Percentiles rank a stretch among this genome's conserved stretches.
Conservation (phyloP, 2,888 invertebrate species). For the Drosophila parthenogenetica region DNA sequence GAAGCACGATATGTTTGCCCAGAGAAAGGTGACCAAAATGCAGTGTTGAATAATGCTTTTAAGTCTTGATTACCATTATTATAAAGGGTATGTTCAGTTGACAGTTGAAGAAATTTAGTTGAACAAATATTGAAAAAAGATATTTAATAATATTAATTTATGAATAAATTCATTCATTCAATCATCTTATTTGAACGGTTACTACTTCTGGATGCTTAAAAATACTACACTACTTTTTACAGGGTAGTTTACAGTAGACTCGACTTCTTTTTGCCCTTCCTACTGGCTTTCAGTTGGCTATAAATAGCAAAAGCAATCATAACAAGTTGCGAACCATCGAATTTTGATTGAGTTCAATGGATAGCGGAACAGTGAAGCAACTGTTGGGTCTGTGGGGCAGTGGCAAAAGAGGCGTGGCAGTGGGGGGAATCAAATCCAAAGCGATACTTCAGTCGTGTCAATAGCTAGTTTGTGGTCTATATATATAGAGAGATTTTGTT, state of each 20-base stretch:
- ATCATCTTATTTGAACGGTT: too few species aligned
- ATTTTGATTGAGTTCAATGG: constrained; percentile 25
- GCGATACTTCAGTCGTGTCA: constrained; percentile 47
- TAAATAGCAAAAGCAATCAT: constrained; percentile 58
- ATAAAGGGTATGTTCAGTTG: constrained; percentile 1
- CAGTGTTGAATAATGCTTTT: neutral
- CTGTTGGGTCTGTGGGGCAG: neutral
- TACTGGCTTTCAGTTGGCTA: constrained; percentile 24
- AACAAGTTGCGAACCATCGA: constrained; percentile 47
- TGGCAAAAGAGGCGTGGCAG: neutral
- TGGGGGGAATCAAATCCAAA: constrained; percentile 7
- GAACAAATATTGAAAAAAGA: too few species aligned
- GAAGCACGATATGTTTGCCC: constrained; percentile 40
- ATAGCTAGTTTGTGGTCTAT: constrained; percentile 51
- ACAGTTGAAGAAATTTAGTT: too few species aligned
- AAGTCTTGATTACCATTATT: constrained; percentile 3
- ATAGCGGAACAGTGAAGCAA: neutral
- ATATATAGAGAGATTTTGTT: constrained; percentile 16
- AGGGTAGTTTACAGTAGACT: constrained; percentile 3
- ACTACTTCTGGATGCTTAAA: too few species aligned
- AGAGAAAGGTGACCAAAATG: constrained; percentile 64
- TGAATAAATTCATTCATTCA: too few species aligned
- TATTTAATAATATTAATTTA: too few species aligned
- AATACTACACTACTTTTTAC: neutral
- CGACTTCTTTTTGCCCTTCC: neutral